phyloP scores from a whole-genome alignment of 1,140 invertebrate genomes.

The Campodea augens region DNA sequence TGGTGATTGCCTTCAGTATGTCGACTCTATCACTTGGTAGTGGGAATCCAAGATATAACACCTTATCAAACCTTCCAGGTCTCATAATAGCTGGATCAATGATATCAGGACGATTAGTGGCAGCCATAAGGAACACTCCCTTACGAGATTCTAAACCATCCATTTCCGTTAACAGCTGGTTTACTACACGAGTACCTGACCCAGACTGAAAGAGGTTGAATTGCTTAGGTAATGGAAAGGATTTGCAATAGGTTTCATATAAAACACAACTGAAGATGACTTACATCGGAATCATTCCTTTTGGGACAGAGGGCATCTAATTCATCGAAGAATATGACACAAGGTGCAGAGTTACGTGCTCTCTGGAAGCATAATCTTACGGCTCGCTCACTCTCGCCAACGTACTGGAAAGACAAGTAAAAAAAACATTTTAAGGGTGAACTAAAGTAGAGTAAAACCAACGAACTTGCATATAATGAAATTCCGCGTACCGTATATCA shows the following conservation, averaged over 20 bases:
- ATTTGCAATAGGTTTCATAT: constrained; percentile 2
- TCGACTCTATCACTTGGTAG: constrained; percentile 55
- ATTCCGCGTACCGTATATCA: no score
- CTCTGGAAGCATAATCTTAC: constrained; percentile 86
- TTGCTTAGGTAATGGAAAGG: constrained; percentile 5
- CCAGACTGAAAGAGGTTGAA: constrained; percentile 29
- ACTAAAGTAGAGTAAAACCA: no score
- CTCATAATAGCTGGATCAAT: constrained; percentile 89
- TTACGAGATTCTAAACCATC: constrained; percentile 77
- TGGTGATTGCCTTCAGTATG: constrained; percentile 78
- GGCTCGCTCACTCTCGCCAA: constrained; percentile 94
- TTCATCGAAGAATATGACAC: constrained; percentile 99
- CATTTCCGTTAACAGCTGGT: constrained; percentile 97
- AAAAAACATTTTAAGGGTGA: no score
- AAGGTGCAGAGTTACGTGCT: constrained; percentile 85
- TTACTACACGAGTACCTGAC: constrained; percentile 67
- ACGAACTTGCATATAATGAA: no score
- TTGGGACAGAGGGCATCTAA: constrained; percentile 90
- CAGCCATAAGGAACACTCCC: constrained; percentile 81
- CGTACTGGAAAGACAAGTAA: constrained; percentile 48
- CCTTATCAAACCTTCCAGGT: constrained; percentile 84
- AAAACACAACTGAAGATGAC: constrained; percentile 3
- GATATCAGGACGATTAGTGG: constrained; percentile 91
- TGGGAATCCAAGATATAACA: constrained; percentile 86
- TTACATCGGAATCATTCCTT: constrained; percentile 48